Base-by-base conservation (phyloP, 2,113 vertebrate species). In the Nothocercus nigrocapillus region DNA sequence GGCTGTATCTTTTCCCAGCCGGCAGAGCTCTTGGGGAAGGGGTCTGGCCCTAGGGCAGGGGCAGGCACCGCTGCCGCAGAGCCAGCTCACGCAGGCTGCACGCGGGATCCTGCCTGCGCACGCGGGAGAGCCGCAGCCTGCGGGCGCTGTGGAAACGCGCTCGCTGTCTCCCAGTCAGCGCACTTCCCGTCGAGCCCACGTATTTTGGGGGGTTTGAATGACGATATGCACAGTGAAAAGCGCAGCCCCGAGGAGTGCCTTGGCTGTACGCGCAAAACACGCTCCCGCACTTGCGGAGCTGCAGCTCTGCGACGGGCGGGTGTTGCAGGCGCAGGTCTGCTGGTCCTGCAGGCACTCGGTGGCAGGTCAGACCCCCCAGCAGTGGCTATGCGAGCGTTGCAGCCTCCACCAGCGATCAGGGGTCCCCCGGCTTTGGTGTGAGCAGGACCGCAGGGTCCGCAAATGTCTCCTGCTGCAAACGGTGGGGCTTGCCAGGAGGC, bases 391-490 rank as follows among this genome's bases (percentile, higher is more conserved):
- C 36, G 2, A 25, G 62, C 6, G 45, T 40, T 13, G 36, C 27
- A 54, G 45, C 36, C 30, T 49, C 1, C 1, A 25, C 8, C 28
- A 27, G 21, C 42, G 28, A 10, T 3, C 3, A 25, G 44, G 66
- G 34, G 18, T 6, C 14, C 45, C 32, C 1, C 3, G 0, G 54
- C 5, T 45, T 12, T 5, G n/a, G 1, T 1, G 51, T 13, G 4
- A 6, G 5, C 0, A 3, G 21, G 21, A 42, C 5, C 38, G 22
- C 6, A 14, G 49, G 25, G 17, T 10, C 63, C 38, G 4, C 4
- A 32, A 5, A 40, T 17, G 0, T 1, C 56, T 7, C n/a, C 85
- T 27, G 45, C 51, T 3, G 0, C 0, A 24, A 4, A 7, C 12
- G 36, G 9, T 1, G n/a, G 44, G 5, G n/a, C 13, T n/a, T 7